These are phyloP conservation scores for Oryzias curvinotus DNA, from an alignment of 2,113 vertebrate genomes.

Conservation along the genomic window DNA sequence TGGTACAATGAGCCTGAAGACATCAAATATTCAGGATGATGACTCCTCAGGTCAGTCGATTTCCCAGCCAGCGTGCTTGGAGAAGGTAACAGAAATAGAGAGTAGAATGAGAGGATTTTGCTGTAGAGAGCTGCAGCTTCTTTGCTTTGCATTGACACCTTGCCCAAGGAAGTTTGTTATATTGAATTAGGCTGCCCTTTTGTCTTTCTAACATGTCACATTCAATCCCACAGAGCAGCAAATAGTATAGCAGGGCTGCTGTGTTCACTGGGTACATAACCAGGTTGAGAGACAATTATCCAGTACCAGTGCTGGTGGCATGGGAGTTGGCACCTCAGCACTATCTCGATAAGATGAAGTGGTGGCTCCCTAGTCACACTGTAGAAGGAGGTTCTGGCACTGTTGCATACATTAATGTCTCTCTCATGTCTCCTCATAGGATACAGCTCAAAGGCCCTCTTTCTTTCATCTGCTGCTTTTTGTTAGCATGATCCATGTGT, in stretches of 20 bases:
- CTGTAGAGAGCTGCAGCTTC: conserved; percentile 70
- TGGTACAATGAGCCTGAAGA: conserved; percentile 59
- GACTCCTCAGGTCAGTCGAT: conserved; percentile 72
- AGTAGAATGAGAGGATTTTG: conserved; percentile 50
- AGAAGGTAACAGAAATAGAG: conserved; percentile 39
- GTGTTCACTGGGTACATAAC: conserved; percentile 88
- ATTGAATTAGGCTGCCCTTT: conserved; percentile 94
- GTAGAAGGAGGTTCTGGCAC: conserved; percentile 68
- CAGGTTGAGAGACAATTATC: conserved; percentile 83
- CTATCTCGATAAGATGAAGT: conserved; percentile 87
- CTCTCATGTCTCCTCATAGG: conserved; percentile 58
- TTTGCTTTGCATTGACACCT: conserved; percentile 66
- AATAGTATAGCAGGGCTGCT: conserved; percentile 78
- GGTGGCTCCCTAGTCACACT: conserved; percentile 84
- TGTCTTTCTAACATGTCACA: conserved; percentile 91
- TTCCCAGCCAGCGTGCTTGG: conserved; percentile 40
- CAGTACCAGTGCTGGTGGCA: conserved; percentile 63
- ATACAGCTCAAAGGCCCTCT: conserved; percentile 55
- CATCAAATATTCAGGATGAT: conserved; percentile 71
- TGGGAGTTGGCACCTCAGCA: conserved; percentile 86
- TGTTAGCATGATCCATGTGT: conserved; percentile 61
- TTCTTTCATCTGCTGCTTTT: conserved; percentile 85
- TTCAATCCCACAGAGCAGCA: conserved; percentile 86
- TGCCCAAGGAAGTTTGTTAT: conserved; percentile 95
- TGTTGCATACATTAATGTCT: conserved; percentile 86